Evolutionary conservation across 2,797 vertebrate genomes (phyloP).

Genomic region (Parauchenoglanis punctatus): DNA sequence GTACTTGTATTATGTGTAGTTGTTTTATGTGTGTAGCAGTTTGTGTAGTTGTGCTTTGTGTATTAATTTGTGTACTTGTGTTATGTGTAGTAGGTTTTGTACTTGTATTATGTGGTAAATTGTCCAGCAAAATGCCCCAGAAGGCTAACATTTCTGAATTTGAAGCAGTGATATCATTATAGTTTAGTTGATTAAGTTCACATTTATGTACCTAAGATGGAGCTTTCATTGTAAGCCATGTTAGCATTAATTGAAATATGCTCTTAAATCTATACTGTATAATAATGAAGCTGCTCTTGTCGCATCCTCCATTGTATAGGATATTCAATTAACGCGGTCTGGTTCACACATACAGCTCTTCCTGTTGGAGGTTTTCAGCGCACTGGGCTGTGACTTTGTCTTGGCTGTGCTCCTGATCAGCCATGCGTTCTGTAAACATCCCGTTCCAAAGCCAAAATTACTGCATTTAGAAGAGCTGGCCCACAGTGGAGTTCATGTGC

Average conservation of each 20-base stretch:
- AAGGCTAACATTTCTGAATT: background rate
- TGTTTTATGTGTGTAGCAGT: background rate
- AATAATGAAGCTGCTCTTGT: slow-evolving; percentile 28
- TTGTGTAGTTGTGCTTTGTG: background rate
- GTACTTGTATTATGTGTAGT: background rate
- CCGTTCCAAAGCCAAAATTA: slow-evolving; percentile 22
- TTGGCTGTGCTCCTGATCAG: slow-evolving; percentile 38
- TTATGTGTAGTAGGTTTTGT: background rate
- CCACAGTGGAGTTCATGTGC: slow-evolving; percentile 6
- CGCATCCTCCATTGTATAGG: slow-evolving; percentile 6
- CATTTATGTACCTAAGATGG: slow-evolving; percentile 4
- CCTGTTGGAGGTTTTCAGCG: slow-evolving; percentile 19
- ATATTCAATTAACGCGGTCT: slow-evolving; percentile 39
- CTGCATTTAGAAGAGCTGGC: slow-evolving; percentile 36
- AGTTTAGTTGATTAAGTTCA: background rate
- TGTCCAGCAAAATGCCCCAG: background rate
- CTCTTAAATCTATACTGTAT: slow-evolving; percentile 39
- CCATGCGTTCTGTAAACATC: slow-evolving; percentile 23
- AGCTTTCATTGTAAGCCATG: slow-evolving; percentile 19
- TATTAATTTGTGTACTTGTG: background rate
- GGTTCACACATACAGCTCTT: slow-evolving; percentile 32
- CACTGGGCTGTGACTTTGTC: slow-evolving; percentile 45
- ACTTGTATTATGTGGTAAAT: background rate
- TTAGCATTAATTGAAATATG: slow-evolving; percentile 29
- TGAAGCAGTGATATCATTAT: background rate